phyloP scores from a whole-genome alignment of 1,140 invertebrate genomes.

The Gonioctena quinquepunctata region DNA sequence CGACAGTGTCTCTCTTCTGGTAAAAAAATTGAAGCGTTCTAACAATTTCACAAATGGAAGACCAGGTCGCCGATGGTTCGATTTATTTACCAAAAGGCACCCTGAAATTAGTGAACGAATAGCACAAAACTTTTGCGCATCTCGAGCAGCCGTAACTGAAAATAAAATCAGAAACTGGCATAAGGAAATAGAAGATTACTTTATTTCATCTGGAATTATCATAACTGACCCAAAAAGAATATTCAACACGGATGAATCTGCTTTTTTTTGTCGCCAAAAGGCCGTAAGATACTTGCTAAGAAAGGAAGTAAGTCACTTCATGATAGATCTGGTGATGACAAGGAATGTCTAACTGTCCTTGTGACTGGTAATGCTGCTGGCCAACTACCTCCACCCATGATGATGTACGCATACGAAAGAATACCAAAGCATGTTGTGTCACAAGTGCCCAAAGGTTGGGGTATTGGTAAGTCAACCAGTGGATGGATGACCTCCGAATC shows the following conservation, averaged over 20 bases:
- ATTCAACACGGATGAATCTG: constrained; percentile 17
- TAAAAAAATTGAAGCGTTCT: constrained; percentile 1
- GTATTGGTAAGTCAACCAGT: constrained; percentile 45
- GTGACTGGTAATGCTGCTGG: constrained; percentile 13
- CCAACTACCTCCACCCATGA: constrained; percentile 11
- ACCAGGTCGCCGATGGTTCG: background rate
- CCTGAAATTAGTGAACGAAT: background rate
- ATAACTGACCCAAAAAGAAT: constrained; percentile 7
- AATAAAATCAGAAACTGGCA: constrained; percentile 6
- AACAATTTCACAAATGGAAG: constrained; percentile 4
- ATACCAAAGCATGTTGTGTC: constrained; percentile 22
- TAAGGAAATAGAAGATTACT: background rate
- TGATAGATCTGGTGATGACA: constrained; percentile 5
- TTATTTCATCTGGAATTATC: background rate
- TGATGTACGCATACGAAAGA: constrained; percentile 16
- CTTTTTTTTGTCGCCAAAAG: constrained; percentile 5
- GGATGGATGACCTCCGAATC: constrained; percentile 57
- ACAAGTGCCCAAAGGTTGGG: constrained; percentile 46
- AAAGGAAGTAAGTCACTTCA: background rate
- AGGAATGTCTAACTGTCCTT: background rate
- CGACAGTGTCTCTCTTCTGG: constrained; percentile 7
- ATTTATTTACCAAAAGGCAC: constrained; percentile 5
- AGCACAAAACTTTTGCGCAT: background rate
- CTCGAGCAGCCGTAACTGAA: constrained; percentile 3
- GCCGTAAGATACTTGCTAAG: background rate